A percentile compares a stretch with the other conserved stretches of the same genome.
Conservation (phyloP, 2,888 invertebrate genomes). For the Rapana venosa region DNA sequence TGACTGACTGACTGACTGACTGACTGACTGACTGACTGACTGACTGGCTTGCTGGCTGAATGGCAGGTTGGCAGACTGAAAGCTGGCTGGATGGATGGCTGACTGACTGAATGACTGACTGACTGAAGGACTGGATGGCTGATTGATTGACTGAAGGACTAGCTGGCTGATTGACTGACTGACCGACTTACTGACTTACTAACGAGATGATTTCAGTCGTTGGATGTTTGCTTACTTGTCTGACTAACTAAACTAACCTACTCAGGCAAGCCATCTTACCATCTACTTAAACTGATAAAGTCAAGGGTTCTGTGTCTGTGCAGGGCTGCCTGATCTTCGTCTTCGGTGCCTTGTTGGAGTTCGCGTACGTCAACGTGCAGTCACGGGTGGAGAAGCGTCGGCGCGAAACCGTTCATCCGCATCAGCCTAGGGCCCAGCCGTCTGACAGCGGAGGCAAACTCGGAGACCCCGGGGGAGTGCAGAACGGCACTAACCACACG, state of each 20-base stretch:
- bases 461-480: not conserved
- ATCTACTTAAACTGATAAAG: too few species aligned
- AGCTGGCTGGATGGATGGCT: too few species aligned
- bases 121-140: not conserved
- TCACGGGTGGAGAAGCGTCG: constrained; percentile 49
- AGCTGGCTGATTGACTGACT: not conserved
- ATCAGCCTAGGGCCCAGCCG: not conserved
- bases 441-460: not conserved
- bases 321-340: constrained; percentile 54
- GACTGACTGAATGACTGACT: too few species aligned
- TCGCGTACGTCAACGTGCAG: constrained; percentile 57
- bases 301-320: too few species aligned
- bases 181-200: not conserved
- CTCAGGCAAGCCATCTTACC: too few species aligned
- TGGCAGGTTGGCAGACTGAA: too few species aligned
- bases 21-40: too few species aligned
- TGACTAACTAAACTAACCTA: too few species aligned
- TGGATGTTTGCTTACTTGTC: not conserved
- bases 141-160: not conserved
- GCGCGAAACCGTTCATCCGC: not conserved
- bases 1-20: too few species aligned
- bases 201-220: not conserved
- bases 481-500: not conserved
- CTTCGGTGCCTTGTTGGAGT: constrained; percentile 55
- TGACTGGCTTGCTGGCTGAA: too few species aligned